Percentiles rank a stretch among this genome's conserved stretches.
Conservation (phyloP, 2,113 vertebrate genomes). For the Gallinago jamesoni region DNA sequence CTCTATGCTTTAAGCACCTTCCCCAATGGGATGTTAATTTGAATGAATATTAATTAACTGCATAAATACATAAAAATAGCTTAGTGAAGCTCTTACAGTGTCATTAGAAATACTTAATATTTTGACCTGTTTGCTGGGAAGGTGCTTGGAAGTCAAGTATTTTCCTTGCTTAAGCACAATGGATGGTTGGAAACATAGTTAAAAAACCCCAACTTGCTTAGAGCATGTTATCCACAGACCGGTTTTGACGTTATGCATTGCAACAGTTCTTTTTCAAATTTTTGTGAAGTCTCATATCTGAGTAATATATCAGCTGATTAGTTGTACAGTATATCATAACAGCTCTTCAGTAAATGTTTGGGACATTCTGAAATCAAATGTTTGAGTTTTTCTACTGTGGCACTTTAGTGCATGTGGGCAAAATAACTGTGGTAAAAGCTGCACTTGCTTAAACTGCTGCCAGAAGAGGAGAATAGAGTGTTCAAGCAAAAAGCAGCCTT, state of each 20-base stretch:
- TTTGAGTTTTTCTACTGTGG: not conserved
- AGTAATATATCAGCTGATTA: not conserved
- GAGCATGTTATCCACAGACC: accelerated
- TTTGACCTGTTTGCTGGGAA: not conserved
- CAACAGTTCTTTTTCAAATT: not conserved
- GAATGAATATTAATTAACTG: not conserved
- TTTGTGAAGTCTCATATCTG: not conserved
- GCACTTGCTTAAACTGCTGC: not conserved
- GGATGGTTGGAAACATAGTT: not conserved
- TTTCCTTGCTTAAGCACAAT: not conserved
- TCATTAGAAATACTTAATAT: not conserved
- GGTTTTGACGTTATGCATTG: not conserved
- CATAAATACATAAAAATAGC: not conserved
- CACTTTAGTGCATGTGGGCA: not conserved
- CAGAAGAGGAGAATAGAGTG: not conserved
- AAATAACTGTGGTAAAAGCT: not conserved
- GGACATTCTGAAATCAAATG: not conserved
- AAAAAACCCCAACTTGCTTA: not conserved
- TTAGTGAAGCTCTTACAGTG: not conserved
- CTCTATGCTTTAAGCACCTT: not conserved
- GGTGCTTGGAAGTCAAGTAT: not conserved
- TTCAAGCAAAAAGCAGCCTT: not conserved
- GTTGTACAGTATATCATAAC: not conserved
- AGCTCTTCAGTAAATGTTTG: not conserved
- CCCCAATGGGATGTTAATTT: not conserved